Conservation (phyloP, 2,113 vertebrate genomes). For the Electrona antarctica region DNA sequence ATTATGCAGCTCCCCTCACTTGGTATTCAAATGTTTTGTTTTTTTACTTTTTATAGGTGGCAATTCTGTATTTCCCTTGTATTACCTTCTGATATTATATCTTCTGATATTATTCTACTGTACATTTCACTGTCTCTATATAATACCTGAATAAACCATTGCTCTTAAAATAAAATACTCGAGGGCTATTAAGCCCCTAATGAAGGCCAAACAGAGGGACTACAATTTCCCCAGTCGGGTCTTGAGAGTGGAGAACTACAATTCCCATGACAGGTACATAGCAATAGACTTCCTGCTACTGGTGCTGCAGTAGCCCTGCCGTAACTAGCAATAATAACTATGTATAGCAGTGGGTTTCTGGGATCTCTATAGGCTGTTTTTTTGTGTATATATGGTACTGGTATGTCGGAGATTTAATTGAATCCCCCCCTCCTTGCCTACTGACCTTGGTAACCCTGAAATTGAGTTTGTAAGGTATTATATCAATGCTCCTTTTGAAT, state of each 20-base stretch:
- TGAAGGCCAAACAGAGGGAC: conserved; percentile 57
- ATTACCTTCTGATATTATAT: conserved; percentile 70
- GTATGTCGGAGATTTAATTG: conserved; percentile 74
- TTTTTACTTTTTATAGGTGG: conserved; percentile 79
- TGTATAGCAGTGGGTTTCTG: conserved; percentile 73
- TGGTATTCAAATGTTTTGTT: conserved; percentile 61
- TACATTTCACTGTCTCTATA: conserved; percentile 79
- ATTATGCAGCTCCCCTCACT: conserved; percentile 74
- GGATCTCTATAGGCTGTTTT: conserved; percentile 71
- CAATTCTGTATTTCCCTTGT: conserved; percentile 77
- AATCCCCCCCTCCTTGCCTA: conserved; percentile 58
- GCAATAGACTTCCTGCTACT: conserved; percentile 75
- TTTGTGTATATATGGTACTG: conserved; percentile 68
- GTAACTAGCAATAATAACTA: conserved; percentile 80
- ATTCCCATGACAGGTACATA: conserved; percentile 72
- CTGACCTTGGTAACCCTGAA: conserved; percentile 77
- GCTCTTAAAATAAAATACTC: conserved; percentile 50
- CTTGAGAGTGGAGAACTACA: conserved; percentile 60
- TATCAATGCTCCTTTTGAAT: conserved; percentile 84
- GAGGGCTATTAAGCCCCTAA: conserved; percentile 56
- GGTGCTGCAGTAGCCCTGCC: conserved; percentile 73
- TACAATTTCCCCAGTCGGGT: conserved; percentile 46
- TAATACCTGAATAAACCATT: conserved; percentile 74
- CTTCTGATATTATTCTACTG: conserved; percentile 24
- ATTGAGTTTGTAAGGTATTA: conserved; percentile 80